Evolutionary conservation across 2,113 vertebrate genomes (phyloP).

Genomic region (Chelonoidis abingdonii): DNA sequence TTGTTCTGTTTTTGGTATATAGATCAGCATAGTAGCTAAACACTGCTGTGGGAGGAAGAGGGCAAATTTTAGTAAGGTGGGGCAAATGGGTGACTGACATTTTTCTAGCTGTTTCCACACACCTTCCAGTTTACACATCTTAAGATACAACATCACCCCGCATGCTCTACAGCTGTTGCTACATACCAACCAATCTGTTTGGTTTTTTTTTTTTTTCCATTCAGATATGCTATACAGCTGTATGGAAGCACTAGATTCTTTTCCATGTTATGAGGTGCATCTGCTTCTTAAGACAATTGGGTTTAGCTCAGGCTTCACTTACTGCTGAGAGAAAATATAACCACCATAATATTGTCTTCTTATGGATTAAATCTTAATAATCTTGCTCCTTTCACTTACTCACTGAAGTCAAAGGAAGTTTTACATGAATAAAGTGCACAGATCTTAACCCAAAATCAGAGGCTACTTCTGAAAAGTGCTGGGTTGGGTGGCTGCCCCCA

Average conservation of each 20-base stretch:
- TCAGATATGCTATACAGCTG: fast-evolving
- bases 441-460: background rate
- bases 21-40: background rate
- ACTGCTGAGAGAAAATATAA: background rate
- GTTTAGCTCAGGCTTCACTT: background rate
- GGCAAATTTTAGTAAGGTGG: background rate
- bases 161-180: background rate
- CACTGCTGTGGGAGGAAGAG: background rate
- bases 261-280: fast-evolving
- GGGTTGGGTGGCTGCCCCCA: background rate
- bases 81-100: background rate
- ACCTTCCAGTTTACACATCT: background rate
- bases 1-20: background rate
- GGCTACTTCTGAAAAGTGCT: background rate
- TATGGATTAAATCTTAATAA: fast-evolving
- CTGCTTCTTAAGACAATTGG: background rate
- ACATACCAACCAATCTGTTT: background rate
- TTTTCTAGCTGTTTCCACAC: background rate
- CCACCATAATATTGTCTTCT: background rate
- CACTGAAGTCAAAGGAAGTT: background rate
- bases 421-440: background rate
- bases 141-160: background rate
- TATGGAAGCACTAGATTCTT: background rate
- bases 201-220: background rate
- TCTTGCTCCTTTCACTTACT: background rate